Conservation (phyloP, 2,888 invertebrate species). For the Agonum fuliginosum region DNA sequence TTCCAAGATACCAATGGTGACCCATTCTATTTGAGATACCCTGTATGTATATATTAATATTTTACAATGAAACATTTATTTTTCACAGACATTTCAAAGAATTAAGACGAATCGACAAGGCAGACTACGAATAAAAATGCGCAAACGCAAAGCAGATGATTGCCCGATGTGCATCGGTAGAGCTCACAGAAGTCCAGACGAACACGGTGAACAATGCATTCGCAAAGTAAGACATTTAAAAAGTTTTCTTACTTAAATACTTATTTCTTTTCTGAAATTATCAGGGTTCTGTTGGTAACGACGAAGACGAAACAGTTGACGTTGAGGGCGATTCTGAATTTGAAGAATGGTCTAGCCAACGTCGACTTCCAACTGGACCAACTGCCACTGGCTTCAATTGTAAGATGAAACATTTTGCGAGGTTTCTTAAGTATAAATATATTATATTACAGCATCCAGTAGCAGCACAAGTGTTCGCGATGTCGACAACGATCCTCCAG, state of each 20-base stretch:
- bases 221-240: constrained; percentile 72
- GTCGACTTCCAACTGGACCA: constrained; percentile 63
- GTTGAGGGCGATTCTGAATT: constrained; percentile 78
- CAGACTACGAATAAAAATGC: constrained; percentile 79
- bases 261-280: constrained; percentile 5
- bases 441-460: constrained; percentile 66
- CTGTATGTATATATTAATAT: no score
- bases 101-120: constrained; percentile 83
- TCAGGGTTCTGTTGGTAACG: constrained; percentile 67
- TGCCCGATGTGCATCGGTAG: constrained; percentile 81
- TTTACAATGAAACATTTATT: no score
- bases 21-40: no score
- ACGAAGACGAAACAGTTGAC: constrained; percentile 83
- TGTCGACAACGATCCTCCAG: constrained; percentile 66
- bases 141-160: constrained; percentile 80
- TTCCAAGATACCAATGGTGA: no score
- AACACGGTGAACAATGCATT: constrained; percentile 79
- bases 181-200: constrained; percentile 75
- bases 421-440: constrained; percentile 3
- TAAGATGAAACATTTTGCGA: not conserved
- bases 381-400: constrained; percentile 36
- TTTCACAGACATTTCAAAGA: constrained; percentile 79
- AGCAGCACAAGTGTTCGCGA: constrained; percentile 68
- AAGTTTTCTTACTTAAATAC: constrained; percentile 11
- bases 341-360: constrained; percentile 76